Conservation (phyloP, 2,797 vertebrate genomes). For the Balearica regulorum region DNA sequence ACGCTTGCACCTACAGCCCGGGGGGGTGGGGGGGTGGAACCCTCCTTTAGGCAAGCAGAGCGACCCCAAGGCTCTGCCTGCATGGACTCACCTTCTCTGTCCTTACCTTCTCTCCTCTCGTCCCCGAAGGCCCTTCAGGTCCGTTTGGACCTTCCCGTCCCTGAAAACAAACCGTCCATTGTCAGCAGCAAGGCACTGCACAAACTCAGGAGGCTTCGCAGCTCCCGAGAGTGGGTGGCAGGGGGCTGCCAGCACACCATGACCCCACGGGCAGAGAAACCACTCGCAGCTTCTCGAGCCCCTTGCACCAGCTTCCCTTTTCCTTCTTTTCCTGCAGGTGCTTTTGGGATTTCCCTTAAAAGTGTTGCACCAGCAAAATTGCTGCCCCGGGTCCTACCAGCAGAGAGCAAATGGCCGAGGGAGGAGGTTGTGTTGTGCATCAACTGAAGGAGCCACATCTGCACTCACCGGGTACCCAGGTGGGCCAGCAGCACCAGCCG, state of each 20-base stretch:
- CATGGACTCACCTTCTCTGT: neutral
- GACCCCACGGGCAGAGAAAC: fast-evolving
- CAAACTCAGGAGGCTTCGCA: neutral
- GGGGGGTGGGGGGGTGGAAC: neutral
- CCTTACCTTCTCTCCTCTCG: slow-evolving; percentile 82
- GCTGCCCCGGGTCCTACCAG: neutral
- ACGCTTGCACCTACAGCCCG: no score
- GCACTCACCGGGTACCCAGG: slow-evolving; percentile 84
- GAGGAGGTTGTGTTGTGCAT: neutral
- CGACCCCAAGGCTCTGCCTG: fast-evolving
- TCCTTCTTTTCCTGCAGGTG: neutral
- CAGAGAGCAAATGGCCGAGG: neutral
- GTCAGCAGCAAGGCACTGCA: neutral
- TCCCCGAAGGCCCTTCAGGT: slow-evolving; percentile 71
- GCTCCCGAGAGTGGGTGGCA: fast-evolving
- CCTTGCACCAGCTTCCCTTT: neutral
- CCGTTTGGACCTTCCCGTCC: slow-evolving; percentile 73
- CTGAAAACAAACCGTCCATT: neutral
- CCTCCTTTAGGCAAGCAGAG: neutral
- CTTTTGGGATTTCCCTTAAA: neutral
- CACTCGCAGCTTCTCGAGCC: neutral
- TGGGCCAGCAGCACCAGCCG: slow-evolving; percentile 71
- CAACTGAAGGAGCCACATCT: neutral
- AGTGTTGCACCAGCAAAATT: neutral
- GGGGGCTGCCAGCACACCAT: neutral